A percentile compares a stretch with the other conserved stretches of the same genome.
These are phyloP conservation scores for Drosophila incognita DNA, from an alignment of 2,888 invertebrate genomes.

Conservation along the genomic window DNA sequence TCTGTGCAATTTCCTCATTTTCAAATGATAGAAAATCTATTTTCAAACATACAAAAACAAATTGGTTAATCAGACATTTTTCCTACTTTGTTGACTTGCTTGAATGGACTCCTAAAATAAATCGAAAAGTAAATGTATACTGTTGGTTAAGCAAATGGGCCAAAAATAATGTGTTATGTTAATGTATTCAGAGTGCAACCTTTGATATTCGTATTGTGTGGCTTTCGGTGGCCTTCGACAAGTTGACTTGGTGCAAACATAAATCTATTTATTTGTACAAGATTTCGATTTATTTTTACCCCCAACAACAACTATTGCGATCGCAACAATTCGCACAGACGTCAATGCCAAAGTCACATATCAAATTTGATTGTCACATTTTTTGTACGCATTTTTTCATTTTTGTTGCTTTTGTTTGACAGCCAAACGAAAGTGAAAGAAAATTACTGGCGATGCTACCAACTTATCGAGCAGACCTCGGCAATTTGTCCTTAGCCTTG, in stretches of 20 bases:
- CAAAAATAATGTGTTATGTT: not conserved
- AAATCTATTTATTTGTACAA: conserved; percentile 41
- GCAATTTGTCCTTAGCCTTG: conserved; percentile 65
- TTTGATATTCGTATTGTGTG: conserved; percentile 29
- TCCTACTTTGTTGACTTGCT: conserved; percentile 6
- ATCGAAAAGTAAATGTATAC: not conserved
- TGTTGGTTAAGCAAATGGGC: not conserved
- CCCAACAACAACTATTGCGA: conserved; percentile 58
- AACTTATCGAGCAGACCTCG: conserved; percentile 16
- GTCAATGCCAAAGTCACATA: conserved; percentile 74
- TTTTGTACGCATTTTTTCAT: conserved; percentile 11
- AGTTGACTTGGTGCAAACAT: conserved; percentile 22
- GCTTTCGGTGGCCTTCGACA: conserved; percentile 4
- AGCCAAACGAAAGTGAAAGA: conserved; percentile 45
- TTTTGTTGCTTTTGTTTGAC: conserved; percentile 2
- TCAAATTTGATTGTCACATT: conserved; percentile 67
- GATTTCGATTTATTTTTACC: conserved; percentile 52
- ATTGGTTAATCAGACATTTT: conserved; percentile 21
- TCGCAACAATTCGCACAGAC: conserved; percentile 45
- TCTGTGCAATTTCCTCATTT: conserved; percentile 29
- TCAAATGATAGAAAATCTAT: conserved; percentile 34
- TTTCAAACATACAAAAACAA: conserved; percentile 7
- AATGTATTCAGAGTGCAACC: conserved; percentile 3
- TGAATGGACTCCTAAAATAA: not conserved
- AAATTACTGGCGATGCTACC: conserved; percentile 37